A percentile compares a stretch with the other conserved stretches of the same genome.
These are phyloP conservation scores for Botrylloides violaceus DNA, from an alignment of 23 tunicate genomes.

Conservation along the genomic window DNA sequence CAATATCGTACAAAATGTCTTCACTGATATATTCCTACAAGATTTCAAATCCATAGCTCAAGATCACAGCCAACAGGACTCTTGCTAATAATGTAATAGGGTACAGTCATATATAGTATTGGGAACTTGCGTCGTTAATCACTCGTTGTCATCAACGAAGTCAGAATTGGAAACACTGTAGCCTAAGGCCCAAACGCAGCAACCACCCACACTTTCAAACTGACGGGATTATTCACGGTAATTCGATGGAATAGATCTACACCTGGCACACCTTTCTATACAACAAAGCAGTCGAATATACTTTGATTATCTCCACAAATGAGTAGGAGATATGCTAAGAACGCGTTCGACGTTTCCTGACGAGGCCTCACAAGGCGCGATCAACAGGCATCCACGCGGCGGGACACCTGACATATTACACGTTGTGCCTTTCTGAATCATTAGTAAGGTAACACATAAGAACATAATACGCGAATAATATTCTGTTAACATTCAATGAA, in stretches of 20 bases:
- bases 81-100: no score
- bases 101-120: no score
- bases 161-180: not conserved
- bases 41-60: no score
- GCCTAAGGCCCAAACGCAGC: not conserved
- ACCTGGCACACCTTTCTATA: not conserved
- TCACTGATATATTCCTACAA: no score
- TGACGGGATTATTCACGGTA: not conserved
- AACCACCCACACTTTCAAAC: not conserved
- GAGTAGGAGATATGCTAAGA: not conserved
- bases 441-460: no score
- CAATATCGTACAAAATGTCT: no score
- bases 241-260: not conserved
- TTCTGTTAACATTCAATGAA: no score
- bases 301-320: not conserved
- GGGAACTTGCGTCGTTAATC: no score
- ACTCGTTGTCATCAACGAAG: no score
- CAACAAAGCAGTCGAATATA: not conserved
- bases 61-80: no score
- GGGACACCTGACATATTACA: not conserved
- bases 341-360: not conserved
- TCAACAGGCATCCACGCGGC: not conserved
- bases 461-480: no score
- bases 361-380: not conserved
- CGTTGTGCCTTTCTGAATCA: no score